Conservation (phyloP, 2,113 vertebrate genomes). For the Xenotilapia caudafasciata region DNA sequence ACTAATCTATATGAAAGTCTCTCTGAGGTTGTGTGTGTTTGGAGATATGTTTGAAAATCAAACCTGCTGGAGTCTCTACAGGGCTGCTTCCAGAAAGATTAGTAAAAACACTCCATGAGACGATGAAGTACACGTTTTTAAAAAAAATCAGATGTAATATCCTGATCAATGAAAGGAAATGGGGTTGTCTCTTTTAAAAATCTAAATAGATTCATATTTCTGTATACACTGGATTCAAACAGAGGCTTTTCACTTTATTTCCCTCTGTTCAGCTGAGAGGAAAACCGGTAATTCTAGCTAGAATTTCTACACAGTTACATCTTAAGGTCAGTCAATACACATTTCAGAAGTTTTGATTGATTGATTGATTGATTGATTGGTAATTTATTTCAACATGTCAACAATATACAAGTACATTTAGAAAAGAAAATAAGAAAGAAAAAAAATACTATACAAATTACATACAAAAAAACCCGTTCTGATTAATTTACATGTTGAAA, state of each 20-base stretch:
- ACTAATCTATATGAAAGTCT: background rate
- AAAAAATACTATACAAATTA: no score
- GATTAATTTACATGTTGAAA: no score
- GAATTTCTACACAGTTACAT: background rate
- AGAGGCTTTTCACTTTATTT: fast-evolving
- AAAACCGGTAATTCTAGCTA: background rate
- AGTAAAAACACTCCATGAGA: background rate
- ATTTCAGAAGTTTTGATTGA: background rate
- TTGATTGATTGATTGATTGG: no score
- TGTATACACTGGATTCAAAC: background rate
- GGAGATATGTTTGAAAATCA: background rate
- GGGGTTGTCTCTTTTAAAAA: background rate
- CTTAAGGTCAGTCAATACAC: fast-evolving
- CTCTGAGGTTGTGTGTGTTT: background rate
- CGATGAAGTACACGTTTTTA: fast-evolving
- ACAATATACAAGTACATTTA: no score
- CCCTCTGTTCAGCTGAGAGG: background rate
- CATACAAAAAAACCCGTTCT: no score
- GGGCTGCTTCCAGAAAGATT: background rate
- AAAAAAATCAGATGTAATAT: background rate
- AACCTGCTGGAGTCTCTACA: background rate
- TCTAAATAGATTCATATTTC: fast-evolving
- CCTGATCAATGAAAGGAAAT: background rate
- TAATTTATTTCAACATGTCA: no score
- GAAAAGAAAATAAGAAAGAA: no score